Base-by-base conservation (phyloP, 1,140 invertebrate species). In the Drosophila bipectinata region DNA sequence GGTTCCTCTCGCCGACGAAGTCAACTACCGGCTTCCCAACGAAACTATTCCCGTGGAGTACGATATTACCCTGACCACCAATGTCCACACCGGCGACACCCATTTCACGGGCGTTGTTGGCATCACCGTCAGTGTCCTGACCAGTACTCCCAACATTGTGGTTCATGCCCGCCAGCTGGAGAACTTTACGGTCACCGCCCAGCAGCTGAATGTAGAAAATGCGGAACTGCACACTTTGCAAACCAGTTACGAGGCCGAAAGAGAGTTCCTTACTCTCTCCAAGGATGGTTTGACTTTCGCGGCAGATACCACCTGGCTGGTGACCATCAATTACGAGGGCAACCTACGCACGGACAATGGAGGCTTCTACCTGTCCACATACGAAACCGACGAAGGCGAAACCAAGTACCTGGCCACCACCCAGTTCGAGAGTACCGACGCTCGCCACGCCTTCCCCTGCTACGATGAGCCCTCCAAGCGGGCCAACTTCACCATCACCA, bases 391-490 rank as follows among this genome's bases (percentile, higher is more conserved):
- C 0, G 54, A 82, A 10, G 93, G 93, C 9, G 87, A 72, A 4
- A 73, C 39, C 28, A 96, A 96, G 59, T 95, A 94, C 80, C 87
- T 97, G 34, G 94, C 94, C 8, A 95, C 94, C 2, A 97, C 96
- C 0, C 97, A 98, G 90, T 95, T 98, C 79, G 94, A 97, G 83
- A 94, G 96, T 1, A 96, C 95, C 0, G 95, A 95, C 90, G 96
- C 97, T 1, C 93, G 97, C 6, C 93, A 94, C 61, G 96, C 95
- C 1, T 98, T 98, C 84, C 97, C 97, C 0, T 98, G 97, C 90
- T 97, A 96, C 84, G 98, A 99, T 90, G 97, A 99, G 82, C 98
- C 98, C 0, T 92, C 82, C 1, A 93, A 97, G 66, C 97, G 98
- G 82, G 96, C 97, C 0, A 94, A 91, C 3, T 98, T 97, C 79